These are phyloP conservation scores for Oryzias melastigma DNA, from an alignment of 2,113 vertebrate species.

Conservation along the genomic window DNA sequence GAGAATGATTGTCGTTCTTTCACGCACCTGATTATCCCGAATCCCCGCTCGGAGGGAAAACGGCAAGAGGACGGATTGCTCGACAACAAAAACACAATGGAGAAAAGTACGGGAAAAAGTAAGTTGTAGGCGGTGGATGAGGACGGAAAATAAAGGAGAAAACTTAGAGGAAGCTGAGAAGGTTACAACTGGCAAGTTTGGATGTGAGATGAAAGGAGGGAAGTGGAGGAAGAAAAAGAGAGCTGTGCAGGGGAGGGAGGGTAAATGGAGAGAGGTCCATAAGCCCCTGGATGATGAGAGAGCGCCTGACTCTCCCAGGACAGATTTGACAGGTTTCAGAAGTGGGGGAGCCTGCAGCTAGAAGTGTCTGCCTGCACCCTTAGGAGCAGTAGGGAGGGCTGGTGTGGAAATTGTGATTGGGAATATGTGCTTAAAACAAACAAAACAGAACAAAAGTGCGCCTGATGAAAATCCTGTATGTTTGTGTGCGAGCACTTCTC, in stretches of 20 bases:
- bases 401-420: constrained; percentile 78
- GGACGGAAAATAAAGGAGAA: constrained; percentile 67
- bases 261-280: constrained; percentile 80
- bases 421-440: constrained; percentile 78
- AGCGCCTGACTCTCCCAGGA: constrained; percentile 78
- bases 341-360: constrained; percentile 82
- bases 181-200: constrained; percentile 75
- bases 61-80: constrained; percentile 31
- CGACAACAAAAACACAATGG: constrained; percentile 7
- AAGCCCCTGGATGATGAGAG: constrained; percentile 82
- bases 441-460: constrained; percentile 74
- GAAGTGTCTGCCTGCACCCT: constrained; percentile 78
- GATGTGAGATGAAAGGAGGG: constrained; percentile 72
- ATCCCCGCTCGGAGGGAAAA: constrained; percentile 19
- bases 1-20: constrained; percentile 54
- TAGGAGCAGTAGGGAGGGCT: constrained; percentile 71
- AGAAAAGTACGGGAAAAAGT: constrained; percentile 33
- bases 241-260: constrained; percentile 63
- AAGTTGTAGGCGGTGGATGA: constrained; percentile 41
- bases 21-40: constrained; percentile 57
- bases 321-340: constrained; percentile 83
- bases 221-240: constrained; percentile 66
- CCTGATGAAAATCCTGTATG: constrained; percentile 69
- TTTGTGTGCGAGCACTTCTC: constrained; percentile 23
- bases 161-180: constrained; percentile 70